Base-by-base conservation (phyloP, 2,113 vertebrate species). In the Egretta garzetta region DNA sequence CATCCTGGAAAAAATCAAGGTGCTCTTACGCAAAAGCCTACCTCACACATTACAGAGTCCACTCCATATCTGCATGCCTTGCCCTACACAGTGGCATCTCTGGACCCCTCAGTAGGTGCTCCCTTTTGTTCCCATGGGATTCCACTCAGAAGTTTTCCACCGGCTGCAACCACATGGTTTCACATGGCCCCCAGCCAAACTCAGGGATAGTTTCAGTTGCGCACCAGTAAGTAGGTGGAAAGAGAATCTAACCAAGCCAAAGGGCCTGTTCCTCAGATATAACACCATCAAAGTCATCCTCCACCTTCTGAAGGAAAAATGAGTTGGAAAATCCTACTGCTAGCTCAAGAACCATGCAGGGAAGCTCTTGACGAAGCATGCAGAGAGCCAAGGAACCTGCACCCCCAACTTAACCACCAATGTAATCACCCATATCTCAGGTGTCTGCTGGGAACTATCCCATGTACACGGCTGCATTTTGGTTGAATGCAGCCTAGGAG, bases 181-280 rank as follows among this genome's bases (percentile, higher is more conserved):
- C 94, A n/a, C 49, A 20, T 59, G 76, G 83, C 93, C 49, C n/a
- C 4, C 43, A 60, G 93, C 93, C 84, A 96, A 64, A 75, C 60
- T 72, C 39, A 4, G 62, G 45, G 33, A 43, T 64, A 60, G 87
- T 94, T 91, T 91, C 95, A 81, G 30, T n/a, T 37, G 70, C 18
- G 13, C 90, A 43, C 52, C 91, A 66, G 7, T 45, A 53, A 75
- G 72, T 52, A 50, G 81, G 91, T 58, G 74, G 76, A 45, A 90
- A 66, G 72, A 55, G 76, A 63, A 59, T 21, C 80, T 41, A 19
- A 15, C 1, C 14, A 53, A 53, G 45, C 23, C 24, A 9, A 60
- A n/a, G 50, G 55, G 35, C 39, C 86, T 8, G 30, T 23, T 88
- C 55, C 79, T 47, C 33, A 60, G 21, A 14, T 9, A 23, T 15